Base-by-base conservation (phyloP, 2,888 invertebrate species). In the Romanomermis culicivorax region DNA sequence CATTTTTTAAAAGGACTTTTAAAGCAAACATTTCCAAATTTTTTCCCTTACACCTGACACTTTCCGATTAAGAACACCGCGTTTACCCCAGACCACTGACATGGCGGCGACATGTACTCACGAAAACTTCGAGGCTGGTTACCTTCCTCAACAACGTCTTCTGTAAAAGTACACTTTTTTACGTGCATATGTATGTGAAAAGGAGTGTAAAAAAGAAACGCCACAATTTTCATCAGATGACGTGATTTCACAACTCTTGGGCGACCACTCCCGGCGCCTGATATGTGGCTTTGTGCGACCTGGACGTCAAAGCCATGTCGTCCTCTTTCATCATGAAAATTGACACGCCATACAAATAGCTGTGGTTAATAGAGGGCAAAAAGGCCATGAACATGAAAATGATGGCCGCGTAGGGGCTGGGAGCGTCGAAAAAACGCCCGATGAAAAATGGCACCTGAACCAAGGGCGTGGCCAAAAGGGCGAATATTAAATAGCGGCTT, bases 321-420 rank as follows among this genome's bases (percentile, higher is more conserved):
- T 67, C 67, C 55, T 67, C 67, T 52, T 68, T 67, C 59, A 67
- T 68, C 43, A 66, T 61, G 53, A 65, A 63, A 11, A 67, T 59
- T 17, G 61, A 61, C 14, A 64, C 58, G 7, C 65, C 67, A 58
- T 68, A 67, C 29, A 67, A 25, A 23, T 47, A 17, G n/a, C 56
- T 30, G 36, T 45, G 11, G 24, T 29, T 27, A 20, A 56, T 2
- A n/a, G 42, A 29, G 47, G 50, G 49, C 27, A n/a, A 2, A 27
- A 42, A 51, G 23, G 56, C 20, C 23, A 29, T 2, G 30, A 53
- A 54, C 25, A 55, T 23, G n/a, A 48, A 14, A 3, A 50, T 30
- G 2, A 60, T 25, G 60, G 30, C 1, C 64, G 65, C 17, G 64
- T 61, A 7, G 64, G 51, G 45, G 27, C 11, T 27, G 14, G 7